Base-by-base conservation (phyloP, 2,888 invertebrate genomes). In the Shargacucullia verbasci region DNA sequence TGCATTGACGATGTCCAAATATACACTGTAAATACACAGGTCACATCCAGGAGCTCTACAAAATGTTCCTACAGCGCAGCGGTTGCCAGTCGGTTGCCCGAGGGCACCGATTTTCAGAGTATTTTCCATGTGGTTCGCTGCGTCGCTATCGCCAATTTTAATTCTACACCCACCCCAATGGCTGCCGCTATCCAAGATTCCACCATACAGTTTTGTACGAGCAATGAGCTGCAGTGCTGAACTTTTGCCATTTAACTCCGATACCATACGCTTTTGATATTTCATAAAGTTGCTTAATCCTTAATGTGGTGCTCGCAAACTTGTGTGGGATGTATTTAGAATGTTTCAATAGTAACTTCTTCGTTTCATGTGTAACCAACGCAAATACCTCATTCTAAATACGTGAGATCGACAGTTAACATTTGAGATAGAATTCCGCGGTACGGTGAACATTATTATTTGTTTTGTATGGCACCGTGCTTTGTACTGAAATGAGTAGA, bases 171-270 rank as follows among this genome's bases (percentile, higher is more conserved):
- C 48, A 56, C 45, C 54, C 66, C 50, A 37, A 39, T 48, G 37
- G 55, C 61, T 48, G 47, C 64, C 70, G 62, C 67, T 74, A 73
- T 75, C 48, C 64, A 53, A 71, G 67, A 76, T 78, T 70, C 77
- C 59, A 56, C 73, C 55, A 58, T 45, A 72, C 60, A 75, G 75
- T 81, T 79, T 80, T 72, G 74, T 68, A 65, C 67, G 72, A 77
- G 77, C 78, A 76, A 75, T 78, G 73, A 70, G 70, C 60, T 73
- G 67, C 71, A 67, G 69, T 59, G 73, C 55, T 79, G 76, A 85
- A 86, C 85, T 86, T 85, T 85, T 63, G 80, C 81, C 81, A 86
- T 87, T 85, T 82, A 76, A 73, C 71, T 79, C 63, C 64, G 65
- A 66, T 75, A 75, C 76, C 73, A 70, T 74, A 77, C 73, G 76